Conservation (phyloP, 2,113 vertebrate species). For the Vidua chalybeata region DNA sequence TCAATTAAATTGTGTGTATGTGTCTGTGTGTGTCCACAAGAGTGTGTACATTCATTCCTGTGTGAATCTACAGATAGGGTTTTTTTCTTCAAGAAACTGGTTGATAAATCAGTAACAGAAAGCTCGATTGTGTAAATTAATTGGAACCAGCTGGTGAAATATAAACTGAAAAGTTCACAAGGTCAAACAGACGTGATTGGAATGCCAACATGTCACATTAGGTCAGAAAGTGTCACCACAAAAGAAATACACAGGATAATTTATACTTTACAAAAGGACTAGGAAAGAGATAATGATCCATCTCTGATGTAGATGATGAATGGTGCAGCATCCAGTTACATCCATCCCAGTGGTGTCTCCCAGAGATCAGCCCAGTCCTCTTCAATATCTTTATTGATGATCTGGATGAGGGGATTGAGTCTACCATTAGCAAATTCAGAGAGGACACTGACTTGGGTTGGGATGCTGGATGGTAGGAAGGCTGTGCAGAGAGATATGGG, state of each 20-base stretch:
- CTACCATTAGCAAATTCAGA: neutral
- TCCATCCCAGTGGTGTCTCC: neutral
- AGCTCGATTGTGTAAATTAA: neutral
- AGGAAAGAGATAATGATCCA: neutral
- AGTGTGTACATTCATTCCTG: neutral
- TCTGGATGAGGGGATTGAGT: neutral
- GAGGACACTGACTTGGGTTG: accelerated
- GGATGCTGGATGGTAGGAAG: neutral
- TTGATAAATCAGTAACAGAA: neutral
- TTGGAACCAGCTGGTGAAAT: neutral
- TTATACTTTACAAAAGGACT: neutral
- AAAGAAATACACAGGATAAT: neutral
- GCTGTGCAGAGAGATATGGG: neutral
- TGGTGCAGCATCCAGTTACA: neutral
- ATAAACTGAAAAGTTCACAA: slow-evolving; percentile 10
- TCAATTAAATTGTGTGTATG: neutral
- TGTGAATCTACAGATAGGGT: neutral
- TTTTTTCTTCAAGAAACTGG: neutral
- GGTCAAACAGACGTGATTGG: neutral
- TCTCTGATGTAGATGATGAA: neutral
- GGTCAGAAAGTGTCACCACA: neutral
- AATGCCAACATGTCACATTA: neutral
- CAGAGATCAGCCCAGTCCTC: neutral
- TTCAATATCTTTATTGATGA: neutral
- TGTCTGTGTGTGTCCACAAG: neutral